phyloP scores from a whole-genome alignment of 2,113 vertebrate species.

The Oplegnathus fasciatus region DNA sequence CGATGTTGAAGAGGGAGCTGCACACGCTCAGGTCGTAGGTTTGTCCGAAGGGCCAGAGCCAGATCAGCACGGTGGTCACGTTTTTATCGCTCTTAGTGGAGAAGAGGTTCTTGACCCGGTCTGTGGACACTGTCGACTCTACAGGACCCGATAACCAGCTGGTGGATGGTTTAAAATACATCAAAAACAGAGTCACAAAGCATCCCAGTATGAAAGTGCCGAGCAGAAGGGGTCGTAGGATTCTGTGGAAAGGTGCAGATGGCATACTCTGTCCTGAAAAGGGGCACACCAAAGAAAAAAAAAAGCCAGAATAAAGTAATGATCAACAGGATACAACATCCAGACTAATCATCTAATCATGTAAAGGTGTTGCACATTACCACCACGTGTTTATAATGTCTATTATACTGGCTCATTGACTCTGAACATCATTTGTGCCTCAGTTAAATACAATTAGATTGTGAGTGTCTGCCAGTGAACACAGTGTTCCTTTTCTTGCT shows the following conservation, averaged over 20 bases:
- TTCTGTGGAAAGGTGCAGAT: slow-evolving; percentile 93
- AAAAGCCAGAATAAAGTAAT: slow-evolving; percentile 4
- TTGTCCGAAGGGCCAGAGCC: slow-evolving; percentile 98
- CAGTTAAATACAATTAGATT: not conserved
- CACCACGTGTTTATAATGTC: not conserved
- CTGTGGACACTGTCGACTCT: slow-evolving; percentile 91
- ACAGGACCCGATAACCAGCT: slow-evolving; percentile 93
- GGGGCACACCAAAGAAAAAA: slow-evolving; percentile 29
- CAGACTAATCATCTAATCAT: not conserved
- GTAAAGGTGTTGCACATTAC: not conserved
- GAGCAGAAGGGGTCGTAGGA: slow-evolving; percentile 94
- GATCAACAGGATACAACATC: slow-evolving; percentile 10
- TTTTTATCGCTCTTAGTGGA: slow-evolving; percentile 91
- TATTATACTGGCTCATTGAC: not conserved
- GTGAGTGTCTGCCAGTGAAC: slow-evolving; percentile 10
- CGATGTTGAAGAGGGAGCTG: slow-evolving; percentile 92
- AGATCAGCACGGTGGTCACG: slow-evolving; percentile 93
- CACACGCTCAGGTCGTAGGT: slow-evolving; percentile 93
- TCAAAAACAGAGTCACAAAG: slow-evolving; percentile 95
- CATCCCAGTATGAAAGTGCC: slow-evolving; percentile 92
- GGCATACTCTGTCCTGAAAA: slow-evolving; percentile 94
- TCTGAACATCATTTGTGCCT: slow-evolving; percentile 6
- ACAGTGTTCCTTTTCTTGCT: slow-evolving; percentile 2
- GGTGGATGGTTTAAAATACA: slow-evolving; percentile 96
- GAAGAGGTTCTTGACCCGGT: slow-evolving; percentile 93